These are phyloP conservation scores for Clarias macrocephalus DNA, from an alignment of 2,113 vertebrate genomes.

Conservation along the genomic window DNA sequence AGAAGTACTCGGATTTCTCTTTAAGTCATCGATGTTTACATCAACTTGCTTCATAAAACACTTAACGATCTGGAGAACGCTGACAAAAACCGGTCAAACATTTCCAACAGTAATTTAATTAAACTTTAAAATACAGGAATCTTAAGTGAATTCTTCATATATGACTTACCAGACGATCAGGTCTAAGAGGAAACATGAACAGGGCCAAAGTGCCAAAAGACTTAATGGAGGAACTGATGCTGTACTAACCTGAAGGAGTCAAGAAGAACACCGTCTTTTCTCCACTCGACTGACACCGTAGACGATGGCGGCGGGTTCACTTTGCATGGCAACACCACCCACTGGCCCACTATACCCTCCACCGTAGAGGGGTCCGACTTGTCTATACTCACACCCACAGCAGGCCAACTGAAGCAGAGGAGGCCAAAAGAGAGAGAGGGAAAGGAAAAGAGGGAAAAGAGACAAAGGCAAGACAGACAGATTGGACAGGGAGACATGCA, in stretches of 20 bases:
- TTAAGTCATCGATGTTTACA: not conserved
- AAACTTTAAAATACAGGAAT: not conserved
- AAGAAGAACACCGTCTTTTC: constrained; percentile 75
- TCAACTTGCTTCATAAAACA: not conserved
- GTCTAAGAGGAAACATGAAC: not conserved
- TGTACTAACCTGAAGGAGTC: constrained; percentile 78
- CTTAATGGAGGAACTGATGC: not conserved
- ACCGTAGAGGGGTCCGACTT: constrained; percentile 75
- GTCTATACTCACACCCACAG: constrained; percentile 75
- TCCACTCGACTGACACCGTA: constrained; percentile 79
- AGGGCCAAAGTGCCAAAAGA: not conserved
- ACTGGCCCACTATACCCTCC: constrained; percentile 79
- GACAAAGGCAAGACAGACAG: not conserved
- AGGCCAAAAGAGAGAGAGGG: constrained; percentile 32
- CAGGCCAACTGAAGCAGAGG: constrained; percentile 62
- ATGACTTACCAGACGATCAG: not conserved
- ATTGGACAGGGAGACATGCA: constrained; percentile 33
- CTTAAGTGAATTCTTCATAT: not conserved
- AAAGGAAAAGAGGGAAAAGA: not conserved
- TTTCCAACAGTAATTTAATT: not conserved
- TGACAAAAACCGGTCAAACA: not conserved
- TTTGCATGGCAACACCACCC: constrained; percentile 81
- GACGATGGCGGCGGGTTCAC: constrained; percentile 66
- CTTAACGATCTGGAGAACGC: not conserved
- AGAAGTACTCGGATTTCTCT: not conserved